Conservation (phyloP, 2,113 vertebrate genomes). For the Nothobranchius kuhntae region DNA sequence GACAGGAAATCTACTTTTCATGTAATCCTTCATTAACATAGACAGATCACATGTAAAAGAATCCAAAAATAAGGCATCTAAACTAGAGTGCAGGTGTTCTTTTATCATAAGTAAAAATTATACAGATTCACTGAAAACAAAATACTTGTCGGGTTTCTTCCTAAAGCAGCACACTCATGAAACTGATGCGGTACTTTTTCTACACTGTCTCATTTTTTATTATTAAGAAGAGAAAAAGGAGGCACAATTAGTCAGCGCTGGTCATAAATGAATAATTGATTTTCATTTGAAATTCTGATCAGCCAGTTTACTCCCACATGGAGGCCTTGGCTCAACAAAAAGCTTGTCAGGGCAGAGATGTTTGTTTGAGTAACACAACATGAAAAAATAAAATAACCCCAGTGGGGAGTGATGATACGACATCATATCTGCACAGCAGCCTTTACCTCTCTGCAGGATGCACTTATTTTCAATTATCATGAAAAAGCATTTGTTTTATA, state of each 20-base stretch:
- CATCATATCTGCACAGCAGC: slow-evolving; percentile 43
- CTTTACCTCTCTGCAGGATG: slow-evolving; percentile 34
- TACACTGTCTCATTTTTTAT: slow-evolving; percentile 35
- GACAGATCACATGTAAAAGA: too few relatives aligned
- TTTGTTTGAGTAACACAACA: slow-evolving; percentile 66
- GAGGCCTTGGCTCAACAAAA: slow-evolving; percentile 68
- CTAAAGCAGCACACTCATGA: slow-evolving; percentile 10
- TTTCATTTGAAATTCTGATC: slow-evolving; percentile 75
- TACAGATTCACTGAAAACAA: neutral
- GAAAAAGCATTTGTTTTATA: slow-evolving; percentile 19
- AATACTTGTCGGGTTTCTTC: neutral
- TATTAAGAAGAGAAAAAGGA: slow-evolving; percentile 35
- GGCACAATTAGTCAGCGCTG: slow-evolving; percentile 75
- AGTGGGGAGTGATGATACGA: slow-evolving; percentile 36
- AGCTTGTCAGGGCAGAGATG: slow-evolving; percentile 68
- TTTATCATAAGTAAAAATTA: neutral
- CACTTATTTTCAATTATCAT: slow-evolving; percentile 49
- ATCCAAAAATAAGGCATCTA: neutral
- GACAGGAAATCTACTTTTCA: neutral
- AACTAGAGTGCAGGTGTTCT: neutral
- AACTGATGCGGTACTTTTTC: slow-evolving; percentile 11
- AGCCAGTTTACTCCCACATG: slow-evolving; percentile 51
- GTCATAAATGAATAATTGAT: slow-evolving; percentile 78
- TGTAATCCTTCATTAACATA: neutral
- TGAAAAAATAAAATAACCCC: slow-evolving; percentile 44